Evolutionary conservation across 2,797 vertebrate species (phyloP).

Genomic region (Parambassis ranga): DNA sequence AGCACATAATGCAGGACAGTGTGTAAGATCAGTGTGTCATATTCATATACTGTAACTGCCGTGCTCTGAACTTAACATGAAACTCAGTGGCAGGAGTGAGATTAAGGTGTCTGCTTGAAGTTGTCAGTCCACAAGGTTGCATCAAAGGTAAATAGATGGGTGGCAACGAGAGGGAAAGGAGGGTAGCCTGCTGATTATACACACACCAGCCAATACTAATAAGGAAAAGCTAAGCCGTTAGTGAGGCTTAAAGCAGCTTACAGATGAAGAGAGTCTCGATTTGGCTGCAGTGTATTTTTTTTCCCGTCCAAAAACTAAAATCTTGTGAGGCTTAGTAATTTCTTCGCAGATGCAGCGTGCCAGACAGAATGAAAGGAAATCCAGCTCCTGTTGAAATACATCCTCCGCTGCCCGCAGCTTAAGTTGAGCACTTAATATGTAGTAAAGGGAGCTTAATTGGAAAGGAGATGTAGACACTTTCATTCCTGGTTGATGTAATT

Average conservation of each 20-base stretch:
- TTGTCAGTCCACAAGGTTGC: constrained; percentile 32
- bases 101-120: constrained; percentile 27
- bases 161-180: constrained; percentile 28
- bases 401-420: constrained; percentile 56
- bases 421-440: constrained; percentile 61
- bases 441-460: constrained; percentile 65
- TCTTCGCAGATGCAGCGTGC: constrained; percentile 52
- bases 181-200: constrained; percentile 46
- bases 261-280: constrained; percentile 64
- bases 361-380: constrained; percentile 61
- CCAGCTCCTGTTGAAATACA: constrained; percentile 59
- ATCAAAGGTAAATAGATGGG: constrained; percentile 53
- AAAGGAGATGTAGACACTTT: constrained; percentile 53
- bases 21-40: neutral
- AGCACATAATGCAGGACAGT: constrained; percentile 12
- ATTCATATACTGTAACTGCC: neutral
- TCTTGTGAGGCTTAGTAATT: constrained; percentile 59
- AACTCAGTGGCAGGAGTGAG: neutral
- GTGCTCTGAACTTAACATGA: constrained; percentile 12
- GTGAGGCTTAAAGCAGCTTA: constrained; percentile 70
- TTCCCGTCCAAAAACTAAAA: constrained; percentile 45
- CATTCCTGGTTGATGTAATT: constrained; percentile 55
- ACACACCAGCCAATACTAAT: constrained; percentile 63
- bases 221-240: constrained; percentile 65
- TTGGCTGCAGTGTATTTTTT: constrained; percentile 53